These are phyloP conservation scores for Morpho deidamia DNA, from an alignment of 2,888 invertebrate genomes.

Conservation along the genomic window DNA sequence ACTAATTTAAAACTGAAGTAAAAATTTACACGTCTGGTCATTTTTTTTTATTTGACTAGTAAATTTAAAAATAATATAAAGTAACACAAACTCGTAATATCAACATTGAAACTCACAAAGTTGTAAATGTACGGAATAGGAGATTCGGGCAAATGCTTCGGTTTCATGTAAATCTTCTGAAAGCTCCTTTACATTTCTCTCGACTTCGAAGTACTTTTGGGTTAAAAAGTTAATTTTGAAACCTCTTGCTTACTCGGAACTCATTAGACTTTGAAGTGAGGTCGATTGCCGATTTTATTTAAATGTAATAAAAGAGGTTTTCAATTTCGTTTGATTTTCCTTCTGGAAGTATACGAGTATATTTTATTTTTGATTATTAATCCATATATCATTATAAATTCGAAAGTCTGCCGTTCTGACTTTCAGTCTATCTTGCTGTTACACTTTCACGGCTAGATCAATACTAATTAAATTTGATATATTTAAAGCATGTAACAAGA, in stretches of 20 bases:
- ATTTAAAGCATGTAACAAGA: too few species aligned
- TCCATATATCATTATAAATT: too few species aligned
- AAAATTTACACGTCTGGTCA: too few species aligned
- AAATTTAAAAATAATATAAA: not conserved
- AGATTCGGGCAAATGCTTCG: conserved; percentile 14
- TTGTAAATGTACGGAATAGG: conserved; percentile 15
- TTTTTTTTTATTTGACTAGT: too few species aligned
- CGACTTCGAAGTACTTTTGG: conserved; percentile 13
- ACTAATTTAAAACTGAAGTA: too few species aligned
- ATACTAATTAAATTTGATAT: too few species aligned
- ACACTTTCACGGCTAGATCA: too few species aligned
- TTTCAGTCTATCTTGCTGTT: too few species aligned
- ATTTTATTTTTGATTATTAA: too few species aligned
- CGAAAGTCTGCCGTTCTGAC: too few species aligned
- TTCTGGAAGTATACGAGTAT: too few species aligned
- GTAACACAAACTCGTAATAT: not conserved
- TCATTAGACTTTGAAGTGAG: conserved; percentile 11
- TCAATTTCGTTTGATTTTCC: not conserved
- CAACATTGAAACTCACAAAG: conserved; percentile 15
- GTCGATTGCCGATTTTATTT: conserved; percentile 14
- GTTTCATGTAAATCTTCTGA: conserved; percentile 23
- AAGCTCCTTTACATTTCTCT: conserved; percentile 21
- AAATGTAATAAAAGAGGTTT: conserved; percentile 5
- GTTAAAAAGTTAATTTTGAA: conserved; percentile 18
- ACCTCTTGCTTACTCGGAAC: conserved; percentile 11